These are phyloP conservation scores for Cryptocheilus praepositus DNA, from an alignment of 2,888 invertebrate species.

Conservation along the genomic window DNA sequence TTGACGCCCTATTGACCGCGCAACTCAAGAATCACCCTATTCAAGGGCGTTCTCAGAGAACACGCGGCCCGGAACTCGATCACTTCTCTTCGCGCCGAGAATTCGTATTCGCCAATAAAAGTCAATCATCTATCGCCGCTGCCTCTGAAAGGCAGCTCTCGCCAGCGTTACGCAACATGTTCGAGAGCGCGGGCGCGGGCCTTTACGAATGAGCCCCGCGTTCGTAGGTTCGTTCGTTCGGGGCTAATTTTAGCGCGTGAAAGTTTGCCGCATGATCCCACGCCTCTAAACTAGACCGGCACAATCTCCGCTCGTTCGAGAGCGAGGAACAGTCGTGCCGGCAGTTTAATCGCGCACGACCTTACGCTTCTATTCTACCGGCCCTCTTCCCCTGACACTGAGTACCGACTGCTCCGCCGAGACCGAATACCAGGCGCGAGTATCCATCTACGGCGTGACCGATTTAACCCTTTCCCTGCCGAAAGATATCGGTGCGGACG, in stretches of 20 bases:
- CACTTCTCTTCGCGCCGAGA: no score
- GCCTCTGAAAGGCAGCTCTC: slow-evolving; percentile 13
- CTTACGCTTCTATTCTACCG: slow-evolving; percentile 4
- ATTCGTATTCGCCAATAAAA: slow-evolving; percentile 46
- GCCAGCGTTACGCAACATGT: slow-evolving; percentile 39
- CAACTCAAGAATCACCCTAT: no score
- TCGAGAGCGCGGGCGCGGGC: slow-evolving; percentile 21
- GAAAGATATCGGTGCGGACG: no score
- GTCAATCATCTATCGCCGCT: slow-evolving; percentile 30
- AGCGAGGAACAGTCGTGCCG: slow-evolving; percentile 31
- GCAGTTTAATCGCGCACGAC: slow-evolving; percentile 39
- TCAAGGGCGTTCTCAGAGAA: no score
- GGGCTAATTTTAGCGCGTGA: slow-evolving; percentile 55
- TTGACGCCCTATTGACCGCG: no score
- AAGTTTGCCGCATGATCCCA: slow-evolving; percentile 49
- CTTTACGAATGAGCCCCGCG: slow-evolving; percentile 44
- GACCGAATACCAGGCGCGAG: no score
- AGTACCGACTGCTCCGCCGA: slow-evolving; percentile 24
- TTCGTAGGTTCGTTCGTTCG: not conserved
- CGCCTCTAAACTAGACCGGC: slow-evolving; percentile 47
- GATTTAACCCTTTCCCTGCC: no score
- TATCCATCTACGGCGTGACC: no score
- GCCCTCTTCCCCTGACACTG: slow-evolving; percentile 37
- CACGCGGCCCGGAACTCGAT: no score
- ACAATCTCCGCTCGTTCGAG: slow-evolving; percentile 17